Evolutionary conservation across 2,113 vertebrate genomes (phyloP), one percentile per base, ranked within the genome.

Genomic region (Prietella phreatophila): DNA sequence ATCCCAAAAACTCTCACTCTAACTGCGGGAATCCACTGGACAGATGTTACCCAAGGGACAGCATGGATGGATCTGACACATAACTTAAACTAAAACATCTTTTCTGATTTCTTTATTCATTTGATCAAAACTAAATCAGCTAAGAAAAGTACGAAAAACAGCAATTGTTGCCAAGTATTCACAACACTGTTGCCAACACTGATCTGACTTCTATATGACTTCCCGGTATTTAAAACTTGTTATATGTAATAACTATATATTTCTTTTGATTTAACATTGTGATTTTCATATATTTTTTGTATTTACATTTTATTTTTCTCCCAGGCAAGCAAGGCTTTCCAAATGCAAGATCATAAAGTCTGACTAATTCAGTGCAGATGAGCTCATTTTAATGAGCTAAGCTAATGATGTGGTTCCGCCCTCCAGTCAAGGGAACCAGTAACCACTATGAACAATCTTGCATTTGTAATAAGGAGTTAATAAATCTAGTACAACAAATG

Each of bases 331-430:
- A 36, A 47, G 27, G 27, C 39, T 78, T 47, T 85, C n/a, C 58
- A 85, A 76, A 78, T 78, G 33, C 78, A 87, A 82, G 33, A 50
- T 85, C 53, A 61, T 85, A 50, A 78, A 85, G 8, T 22, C 42
- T 69, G 76, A 3, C 56, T 83, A 63, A 83, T 76, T 83, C 80
- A 83, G 39, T 10, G 56, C 86, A 87, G 81, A 87, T 76, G 86
- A 83, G 65, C 86, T 83, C 56, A 63, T 9, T 63, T 63, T 87
- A 73, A 53, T 75, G 27, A 87, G 60, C 60, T 8, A 22, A 67
- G 30, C n/a, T 50, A 80, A 80, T 9, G 5, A 55, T 0, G 19
- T 63, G 39, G 20, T 30, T 71, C 55, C 36, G 13, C 4, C 86
- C 65, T 50, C 27, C 47, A 73, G 5, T 61, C 65, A n/a, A 55